Evolutionary conservation across 1,140 invertebrate genomes (phyloP).

Genomic region (Habropoda laboriosa): DNA sequence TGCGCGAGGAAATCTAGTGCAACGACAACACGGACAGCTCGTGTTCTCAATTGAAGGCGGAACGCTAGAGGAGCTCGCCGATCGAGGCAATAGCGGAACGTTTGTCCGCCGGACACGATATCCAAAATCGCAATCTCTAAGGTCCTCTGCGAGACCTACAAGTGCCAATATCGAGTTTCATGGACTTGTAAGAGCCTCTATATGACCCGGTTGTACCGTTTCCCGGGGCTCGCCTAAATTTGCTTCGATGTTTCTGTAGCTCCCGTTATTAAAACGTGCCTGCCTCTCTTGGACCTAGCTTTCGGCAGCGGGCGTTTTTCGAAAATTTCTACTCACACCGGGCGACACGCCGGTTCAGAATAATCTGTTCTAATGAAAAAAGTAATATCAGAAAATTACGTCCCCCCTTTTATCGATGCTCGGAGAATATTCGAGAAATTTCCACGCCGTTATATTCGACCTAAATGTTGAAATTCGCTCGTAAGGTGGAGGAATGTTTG

Average conservation of each 20-base stretch:
- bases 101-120: slow-evolving; percentile 39
- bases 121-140: slow-evolving; percentile 61
- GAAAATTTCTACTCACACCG: slow-evolving; percentile 9
- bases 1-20: background rate
- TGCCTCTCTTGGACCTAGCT: background rate
- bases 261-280: slow-evolving; percentile 57
- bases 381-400: background rate
- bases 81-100: slow-evolving; percentile 25
- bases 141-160: slow-evolving; percentile 34
- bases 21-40: slow-evolving; percentile 5
- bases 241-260: slow-evolving; percentile 19
- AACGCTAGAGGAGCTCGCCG: background rate
- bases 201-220: slow-evolving; percentile 32
- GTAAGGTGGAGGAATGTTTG: no score
- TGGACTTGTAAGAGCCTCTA: slow-evolving; percentile 38
- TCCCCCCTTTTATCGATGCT: no score
- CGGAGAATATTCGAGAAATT: background rate
- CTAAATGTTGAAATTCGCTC: no score
- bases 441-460: no score
- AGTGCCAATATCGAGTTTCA: slow-evolving; percentile 60
- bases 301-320: background rate
- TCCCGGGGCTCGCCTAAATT: slow-evolving; percentile 25
- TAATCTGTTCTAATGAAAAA: background rate
- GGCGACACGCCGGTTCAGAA: background rate
- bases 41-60: background rate